Percentiles rank a stretch among this genome's conserved stretches.
phyloP scores from a whole-genome alignment of 1,140 invertebrate species.

The Drosophila parabipectinata region DNA sequence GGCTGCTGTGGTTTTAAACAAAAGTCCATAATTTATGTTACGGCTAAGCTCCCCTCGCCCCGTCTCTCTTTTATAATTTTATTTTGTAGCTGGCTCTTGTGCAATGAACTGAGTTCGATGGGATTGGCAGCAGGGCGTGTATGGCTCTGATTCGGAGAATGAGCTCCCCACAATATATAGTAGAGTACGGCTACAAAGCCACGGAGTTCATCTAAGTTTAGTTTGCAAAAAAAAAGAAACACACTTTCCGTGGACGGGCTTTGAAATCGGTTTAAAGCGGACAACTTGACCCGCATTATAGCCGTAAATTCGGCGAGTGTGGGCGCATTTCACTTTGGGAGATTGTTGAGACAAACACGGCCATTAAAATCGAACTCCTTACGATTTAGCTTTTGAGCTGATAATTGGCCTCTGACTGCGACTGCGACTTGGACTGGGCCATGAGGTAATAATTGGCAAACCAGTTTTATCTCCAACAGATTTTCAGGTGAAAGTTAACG shows the following conservation, averaged over 20 bases:
- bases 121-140: conserved; percentile 51
- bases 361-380: conserved; percentile 1
- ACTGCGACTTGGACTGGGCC: conserved; percentile 7
- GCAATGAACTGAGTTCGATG: conserved; percentile 63
- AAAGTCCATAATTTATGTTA: conserved; percentile 80
- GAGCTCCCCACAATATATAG: conserved; percentile 4
- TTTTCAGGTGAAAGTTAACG: conserved; percentile 69
- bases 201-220: conserved; percentile 16
- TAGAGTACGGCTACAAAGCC: background rate
- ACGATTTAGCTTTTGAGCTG: background rate
- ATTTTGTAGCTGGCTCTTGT: conserved; percentile 59
- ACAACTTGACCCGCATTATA: conserved; percentile 65
- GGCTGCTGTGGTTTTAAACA: conserved; percentile 70
- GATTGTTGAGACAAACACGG: conserved; percentile 9
- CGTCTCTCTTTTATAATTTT: conserved; percentile 37
- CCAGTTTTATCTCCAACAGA: conserved; percentile 57
- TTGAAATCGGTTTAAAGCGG: conserved; percentile 23
- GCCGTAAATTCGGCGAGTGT: conserved; percentile 16
- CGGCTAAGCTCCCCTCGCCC: conserved; percentile 57
- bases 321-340: conserved; percentile 23
- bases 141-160: conserved; percentile 45
- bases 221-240: conserved; percentile 11
- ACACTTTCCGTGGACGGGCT: too few relatives aligned
- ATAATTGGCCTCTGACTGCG: conserved; percentile 34
- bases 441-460: conserved; percentile 78